Conservation (phyloP, 2,888 invertebrate genomes). For the Caenorhabditis sp. region DNA sequence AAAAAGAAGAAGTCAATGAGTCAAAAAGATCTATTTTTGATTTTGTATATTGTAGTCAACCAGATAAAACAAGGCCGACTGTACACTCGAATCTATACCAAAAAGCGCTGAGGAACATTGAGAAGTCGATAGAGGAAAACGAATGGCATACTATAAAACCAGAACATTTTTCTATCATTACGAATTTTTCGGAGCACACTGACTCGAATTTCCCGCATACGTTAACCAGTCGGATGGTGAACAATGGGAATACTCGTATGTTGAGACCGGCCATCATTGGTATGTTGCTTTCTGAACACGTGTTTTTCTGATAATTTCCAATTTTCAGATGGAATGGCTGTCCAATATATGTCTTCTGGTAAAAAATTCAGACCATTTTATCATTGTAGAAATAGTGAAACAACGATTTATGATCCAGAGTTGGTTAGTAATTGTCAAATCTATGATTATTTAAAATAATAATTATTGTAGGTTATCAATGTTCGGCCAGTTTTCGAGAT, state of each 20-base stretch:
- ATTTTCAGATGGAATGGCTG: conserved; percentile 29
- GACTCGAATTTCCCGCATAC: neutral
- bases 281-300: neutral
- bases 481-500: conserved; percentile 29
- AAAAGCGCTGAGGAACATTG: neutral
- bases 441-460: too few relatives aligned
- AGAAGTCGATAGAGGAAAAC: neutral
- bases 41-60: conserved; percentile 6
- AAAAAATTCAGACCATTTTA: neutral
- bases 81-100: neutral
- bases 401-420: neutral
- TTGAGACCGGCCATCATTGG: conserved; percentile 23
- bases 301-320: neutral
- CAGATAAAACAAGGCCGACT: neutral
- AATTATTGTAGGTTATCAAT: neutral
- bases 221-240: neutral
- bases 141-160: neutral
- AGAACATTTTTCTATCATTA: neutral
- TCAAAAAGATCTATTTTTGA: conserved; percentile 15
- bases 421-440: too few relatives aligned
- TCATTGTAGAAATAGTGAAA: neutral
- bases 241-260: neutral
- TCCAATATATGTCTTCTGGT: conserved; percentile 2
- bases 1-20: neutral
- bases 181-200: neutral